phyloP scores from a whole-genome alignment of 2,888 invertebrate genomes.

The Lasioglossum malachurum region DNA sequence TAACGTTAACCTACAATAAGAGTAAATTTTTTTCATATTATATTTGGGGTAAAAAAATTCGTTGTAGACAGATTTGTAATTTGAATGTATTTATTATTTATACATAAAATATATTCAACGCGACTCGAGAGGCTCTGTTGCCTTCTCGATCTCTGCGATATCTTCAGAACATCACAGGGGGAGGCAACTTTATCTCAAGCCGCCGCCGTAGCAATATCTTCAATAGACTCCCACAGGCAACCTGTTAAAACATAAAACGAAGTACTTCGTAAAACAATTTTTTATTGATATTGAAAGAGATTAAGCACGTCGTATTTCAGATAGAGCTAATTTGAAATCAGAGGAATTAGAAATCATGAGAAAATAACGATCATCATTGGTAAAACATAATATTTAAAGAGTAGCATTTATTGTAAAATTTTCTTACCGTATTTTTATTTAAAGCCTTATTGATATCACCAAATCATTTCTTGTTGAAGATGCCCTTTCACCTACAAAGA shows the following conservation, averaged over 20 bases:
- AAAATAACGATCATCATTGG: slow-evolving; percentile 37
- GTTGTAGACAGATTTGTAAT: background rate
- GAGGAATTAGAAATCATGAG: slow-evolving; percentile 63
- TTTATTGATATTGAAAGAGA: background rate
- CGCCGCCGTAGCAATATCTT: background rate
- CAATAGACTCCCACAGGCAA: background rate
- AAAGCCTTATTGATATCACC: background rate
- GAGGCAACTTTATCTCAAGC: too few relatives aligned
- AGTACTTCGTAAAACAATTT: background rate
- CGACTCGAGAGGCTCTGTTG: too few relatives aligned
- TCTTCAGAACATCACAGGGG: too few relatives aligned
- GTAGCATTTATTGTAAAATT: background rate
- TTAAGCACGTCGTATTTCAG: slow-evolving; percentile 67
- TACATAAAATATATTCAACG: background rate
- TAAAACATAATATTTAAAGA: background rate
- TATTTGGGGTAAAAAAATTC: background rate
- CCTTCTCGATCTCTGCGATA: too few relatives aligned
- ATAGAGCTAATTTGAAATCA: slow-evolving; percentile 82
- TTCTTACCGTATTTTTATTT: slow-evolving; percentile 18
- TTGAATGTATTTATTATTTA: slow-evolving; percentile 23
- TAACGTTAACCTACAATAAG: background rate
- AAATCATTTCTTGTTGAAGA: background rate
- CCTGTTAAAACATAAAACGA: slow-evolving; percentile 27
- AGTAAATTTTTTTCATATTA: background rate
- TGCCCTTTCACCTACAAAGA: slow-evolving; percentile 47